Evolutionary conservation across 1,140 invertebrate genomes (phyloP), one percentile per base, ranked within the genome.

Genomic region (Dendroctonus ponderosae): DNA sequence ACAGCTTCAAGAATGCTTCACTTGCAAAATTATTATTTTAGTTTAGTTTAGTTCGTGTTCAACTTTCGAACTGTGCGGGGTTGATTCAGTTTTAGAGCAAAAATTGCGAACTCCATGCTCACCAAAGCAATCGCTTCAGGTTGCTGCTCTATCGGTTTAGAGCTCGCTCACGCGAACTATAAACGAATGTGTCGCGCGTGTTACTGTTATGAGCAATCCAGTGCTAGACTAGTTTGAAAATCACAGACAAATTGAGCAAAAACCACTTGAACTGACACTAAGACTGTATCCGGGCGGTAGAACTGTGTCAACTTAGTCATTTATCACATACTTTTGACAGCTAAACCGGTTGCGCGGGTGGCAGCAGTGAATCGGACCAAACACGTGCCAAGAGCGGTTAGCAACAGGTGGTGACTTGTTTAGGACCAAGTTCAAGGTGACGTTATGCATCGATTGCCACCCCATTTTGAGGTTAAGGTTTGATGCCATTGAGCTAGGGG

Each of bases 21-120:
- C 70, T 70, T 69, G 62, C 62, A 71, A 76, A 72, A 76, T 75
- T 72, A 75, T 71, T 72, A 68, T 72, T 72, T 76, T 75, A 70
- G 72, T 67, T 75, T 63, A 44, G 60, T 62, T 62, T 62, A 62
- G 62, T 63, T 63, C 51, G 14, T 51, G n/a, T 63, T 43, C 40
- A 54, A 49, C 62, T 63, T 56, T 56, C 51, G 42, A 38, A 38
- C 15, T 49, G 63, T 51, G 37, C 63, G 54, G 42, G 46, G 26
- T 26, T 26, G 26, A 26, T 2, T 26, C 26, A 26, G 26, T 26
- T 26, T 26, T 26, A 26, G 26, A 26, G 26, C 26, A 26, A 26
- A 26, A 26, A 26, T 26, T 26, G 26, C 26, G 26, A 26, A 26
- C 26, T 26, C 26, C 26, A 26, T 26, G 3, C 26, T 26, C 26